phyloP scores from a whole-genome alignment of 1,140 invertebrate species.

The Oedothorax gibbosus region DNA sequence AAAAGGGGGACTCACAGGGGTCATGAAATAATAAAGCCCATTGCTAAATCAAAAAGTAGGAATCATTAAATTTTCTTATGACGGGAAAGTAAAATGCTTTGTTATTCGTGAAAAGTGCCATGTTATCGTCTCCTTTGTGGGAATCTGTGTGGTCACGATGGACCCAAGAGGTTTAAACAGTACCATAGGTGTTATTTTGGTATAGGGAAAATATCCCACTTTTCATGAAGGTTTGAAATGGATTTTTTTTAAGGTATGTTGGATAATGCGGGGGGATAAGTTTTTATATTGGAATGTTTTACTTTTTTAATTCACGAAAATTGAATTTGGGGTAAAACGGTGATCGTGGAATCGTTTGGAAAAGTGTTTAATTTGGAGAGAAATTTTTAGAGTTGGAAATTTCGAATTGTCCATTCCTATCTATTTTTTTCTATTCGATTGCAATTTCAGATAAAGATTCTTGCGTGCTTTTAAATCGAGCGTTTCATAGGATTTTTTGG shows the following conservation, averaged over 20 bases:
- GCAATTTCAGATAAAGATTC: no score
- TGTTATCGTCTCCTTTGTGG: constrained; percentile 4
- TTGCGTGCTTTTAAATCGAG: no score
- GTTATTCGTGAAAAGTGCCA: constrained; percentile 30
- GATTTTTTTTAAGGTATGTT: background rate
- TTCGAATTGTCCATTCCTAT: no score
- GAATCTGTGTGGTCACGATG: constrained; percentile 16
- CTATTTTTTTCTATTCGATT: no score
- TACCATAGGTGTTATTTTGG: constrained; percentile 13
- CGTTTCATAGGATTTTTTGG: no score
- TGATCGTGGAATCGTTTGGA: constrained; percentile 17
- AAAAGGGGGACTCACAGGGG: background rate
- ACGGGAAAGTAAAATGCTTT: constrained; percentile 40
- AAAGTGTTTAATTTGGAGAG: background rate
- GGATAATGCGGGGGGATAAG: background rate
- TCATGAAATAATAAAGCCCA: constrained; percentile 49
- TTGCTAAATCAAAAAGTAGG: constrained; percentile 23
- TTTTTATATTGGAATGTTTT: constrained; percentile 9
- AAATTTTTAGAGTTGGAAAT: background rate
- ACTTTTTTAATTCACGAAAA: constrained; percentile 11
- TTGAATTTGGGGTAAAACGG: background rate
- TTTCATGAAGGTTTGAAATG: constrained; percentile 21
- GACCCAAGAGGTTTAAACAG: background rate
- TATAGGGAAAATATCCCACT: background rate
- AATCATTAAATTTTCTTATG: constrained; percentile 48